Evolutionary conservation across 2,797 vertebrate species (phyloP).

Genomic region (Taeniopygia guttata): DNA sequence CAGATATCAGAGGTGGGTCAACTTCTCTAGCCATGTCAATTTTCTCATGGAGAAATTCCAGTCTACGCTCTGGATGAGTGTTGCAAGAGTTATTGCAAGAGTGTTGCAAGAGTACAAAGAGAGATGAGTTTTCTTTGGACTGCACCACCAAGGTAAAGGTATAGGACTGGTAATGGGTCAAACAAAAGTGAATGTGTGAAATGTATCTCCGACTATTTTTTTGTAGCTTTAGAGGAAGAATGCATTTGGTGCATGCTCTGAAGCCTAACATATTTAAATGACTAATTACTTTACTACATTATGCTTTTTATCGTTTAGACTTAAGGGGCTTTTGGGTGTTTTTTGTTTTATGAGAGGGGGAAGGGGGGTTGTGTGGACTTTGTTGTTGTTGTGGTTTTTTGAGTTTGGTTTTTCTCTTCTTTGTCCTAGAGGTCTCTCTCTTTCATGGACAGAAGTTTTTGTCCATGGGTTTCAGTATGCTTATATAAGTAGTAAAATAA

Average conservation of each 20-base stretch:
- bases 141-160: neutral
- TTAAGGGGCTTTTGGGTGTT: fast-evolving
- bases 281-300: neutral
- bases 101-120: neutral
- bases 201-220: neutral
- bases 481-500: neutral
- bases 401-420: neutral
- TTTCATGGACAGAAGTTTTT: neutral
- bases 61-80: fast-evolving
- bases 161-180: neutral
- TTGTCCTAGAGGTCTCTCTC: neutral
- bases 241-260: too few relatives aligned
- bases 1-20: neutral
- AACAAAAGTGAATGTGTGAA: neutral
- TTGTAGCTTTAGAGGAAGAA: neutral
- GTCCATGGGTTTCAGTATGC: neutral
- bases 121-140: neutral
- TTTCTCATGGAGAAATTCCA: neutral
- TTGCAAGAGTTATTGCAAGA: neutral
- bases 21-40: neutral
- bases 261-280: neutral
- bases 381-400: neutral
- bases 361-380: neutral
- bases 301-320: neutral
- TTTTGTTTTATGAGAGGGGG: neutral